Conservation (phyloP, 2,888 invertebrate species). For the Lagria hirta region DNA sequence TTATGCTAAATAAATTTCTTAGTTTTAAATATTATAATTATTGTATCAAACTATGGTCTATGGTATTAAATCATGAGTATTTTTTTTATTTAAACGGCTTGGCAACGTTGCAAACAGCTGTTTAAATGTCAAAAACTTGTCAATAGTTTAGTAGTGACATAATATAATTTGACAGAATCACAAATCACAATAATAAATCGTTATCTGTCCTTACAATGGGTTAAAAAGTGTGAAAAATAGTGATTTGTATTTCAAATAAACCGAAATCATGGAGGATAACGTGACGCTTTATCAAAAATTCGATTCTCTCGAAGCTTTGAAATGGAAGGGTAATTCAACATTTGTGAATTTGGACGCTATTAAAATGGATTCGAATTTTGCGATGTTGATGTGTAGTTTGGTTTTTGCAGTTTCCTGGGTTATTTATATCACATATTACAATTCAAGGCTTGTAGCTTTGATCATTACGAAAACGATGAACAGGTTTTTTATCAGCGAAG, state of each 20-base stretch:
- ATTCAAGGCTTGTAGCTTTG: conserved; percentile 88
- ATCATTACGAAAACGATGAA: conserved; percentile 87
- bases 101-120: no score
- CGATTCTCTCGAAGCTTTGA: conserved; percentile 39
- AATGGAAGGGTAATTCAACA: conserved; percentile 39
- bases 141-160: no score
- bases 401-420: conserved; percentile 87
- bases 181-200: no score
- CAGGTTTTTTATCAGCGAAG: conserved; percentile 80
- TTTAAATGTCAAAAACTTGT: no score
- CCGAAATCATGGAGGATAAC: conserved; percentile 10
- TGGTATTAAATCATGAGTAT: no score
- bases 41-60: no score
- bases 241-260: not conserved
- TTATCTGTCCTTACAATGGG: conserved; percentile 7
- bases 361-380: conserved; percentile 76
- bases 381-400: conserved; percentile 77
- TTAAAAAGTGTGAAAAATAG: conserved; percentile 6
- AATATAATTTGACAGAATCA: no score
- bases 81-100: no score
- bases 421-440: conserved; percentile 93
- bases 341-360: conserved; percentile 61
- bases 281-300: conserved; percentile 9
- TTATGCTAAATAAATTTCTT: no score
- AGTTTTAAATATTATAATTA: no score